Evolutionary conservation across 2,797 vertebrate species (phyloP).

Genomic region (Gobionotothen gibberifrons): DNA sequence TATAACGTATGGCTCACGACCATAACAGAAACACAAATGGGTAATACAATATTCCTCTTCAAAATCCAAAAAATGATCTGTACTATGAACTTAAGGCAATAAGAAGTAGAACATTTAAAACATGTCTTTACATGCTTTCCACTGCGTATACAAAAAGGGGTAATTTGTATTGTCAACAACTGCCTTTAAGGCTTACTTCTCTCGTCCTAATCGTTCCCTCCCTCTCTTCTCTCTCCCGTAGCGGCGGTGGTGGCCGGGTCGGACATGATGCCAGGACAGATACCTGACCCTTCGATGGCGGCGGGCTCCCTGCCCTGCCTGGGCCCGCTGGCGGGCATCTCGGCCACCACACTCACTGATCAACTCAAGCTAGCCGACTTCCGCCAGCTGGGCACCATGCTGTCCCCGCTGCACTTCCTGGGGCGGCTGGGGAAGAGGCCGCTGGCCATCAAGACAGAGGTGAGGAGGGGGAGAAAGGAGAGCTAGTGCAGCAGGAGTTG

Average conservation of each 20-base stretch:
- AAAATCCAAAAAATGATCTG: not conserved
- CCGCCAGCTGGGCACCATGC: slow-evolving; percentile 90
- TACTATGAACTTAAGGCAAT: not conserved
- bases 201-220: slow-evolving; percentile 8
- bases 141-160: not conserved
- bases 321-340: slow-evolving; percentile 90
- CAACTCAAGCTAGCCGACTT: slow-evolving; percentile 93
- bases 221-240: slow-evolving; percentile 40
- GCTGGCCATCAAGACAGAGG: slow-evolving; percentile 91
- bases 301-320: slow-evolving; percentile 91
- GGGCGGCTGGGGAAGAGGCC: slow-evolving; percentile 92
- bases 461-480: slow-evolving; percentile 72
- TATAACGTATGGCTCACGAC: not conserved
- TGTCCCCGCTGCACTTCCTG: slow-evolving; percentile 92
- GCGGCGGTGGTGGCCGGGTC: slow-evolving; percentile 75
- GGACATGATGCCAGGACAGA: slow-evolving; percentile 98
- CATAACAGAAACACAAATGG: not conserved
- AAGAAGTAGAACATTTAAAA: slow-evolving; percentile 4
- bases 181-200: not conserved
- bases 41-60: not conserved
- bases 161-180: not conserved
- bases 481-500: slow-evolving; percentile 10
- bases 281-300: slow-evolving; percentile 93
- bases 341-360: slow-evolving; percentile 90
- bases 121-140: slow-evolving; percentile 1